Conservation (phyloP, 2,797 vertebrate genomes). For the Enteromius trimaculatus region DNA sequence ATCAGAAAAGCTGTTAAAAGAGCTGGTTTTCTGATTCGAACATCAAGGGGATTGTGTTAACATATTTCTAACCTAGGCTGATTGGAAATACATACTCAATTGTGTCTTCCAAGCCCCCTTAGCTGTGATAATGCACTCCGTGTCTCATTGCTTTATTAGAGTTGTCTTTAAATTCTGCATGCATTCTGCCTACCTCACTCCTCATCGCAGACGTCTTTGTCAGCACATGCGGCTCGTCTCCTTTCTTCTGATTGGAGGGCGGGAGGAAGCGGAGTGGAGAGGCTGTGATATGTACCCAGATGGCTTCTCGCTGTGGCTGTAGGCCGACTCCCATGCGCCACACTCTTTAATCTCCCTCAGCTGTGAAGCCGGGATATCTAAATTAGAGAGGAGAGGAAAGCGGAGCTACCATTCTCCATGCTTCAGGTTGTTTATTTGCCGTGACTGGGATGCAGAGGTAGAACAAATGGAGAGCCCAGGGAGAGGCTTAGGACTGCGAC, state of each 20-base stretch:
- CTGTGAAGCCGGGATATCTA: conserved; percentile 58
- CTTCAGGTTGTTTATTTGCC: conserved; percentile 54
- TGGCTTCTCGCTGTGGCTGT: conserved; percentile 50
- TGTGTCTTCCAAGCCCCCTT: not conserved
- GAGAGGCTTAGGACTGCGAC: conserved; percentile 50
- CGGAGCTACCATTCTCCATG: conserved; percentile 54
- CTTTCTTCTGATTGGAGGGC: conserved; percentile 35
- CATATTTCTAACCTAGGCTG: not conserved
- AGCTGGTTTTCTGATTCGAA: not conserved
- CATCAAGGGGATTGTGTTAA: not conserved
- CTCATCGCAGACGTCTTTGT: conserved; percentile 72
- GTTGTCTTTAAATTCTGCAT: conserved; percentile 31
- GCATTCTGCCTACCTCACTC: conserved; percentile 47
- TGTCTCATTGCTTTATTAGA: conserved; percentile 3
- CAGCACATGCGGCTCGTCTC: conserved; percentile 60
- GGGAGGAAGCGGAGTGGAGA: not conserved
- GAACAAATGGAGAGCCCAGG: conserved; percentile 56
- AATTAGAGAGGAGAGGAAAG: conserved; percentile 57
- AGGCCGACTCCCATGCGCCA: conserved; percentile 57
- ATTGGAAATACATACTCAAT: too few species aligned
- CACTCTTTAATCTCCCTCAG: conserved; percentile 60
- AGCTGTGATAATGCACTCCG: conserved; percentile 42
- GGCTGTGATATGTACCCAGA: conserved; percentile 43
- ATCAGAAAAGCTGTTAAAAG: not conserved
- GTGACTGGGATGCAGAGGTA: conserved; percentile 47